Evolutionary conservation across 2,888 invertebrate species (phyloP).

Genomic region (Cerastoderma edule): DNA sequence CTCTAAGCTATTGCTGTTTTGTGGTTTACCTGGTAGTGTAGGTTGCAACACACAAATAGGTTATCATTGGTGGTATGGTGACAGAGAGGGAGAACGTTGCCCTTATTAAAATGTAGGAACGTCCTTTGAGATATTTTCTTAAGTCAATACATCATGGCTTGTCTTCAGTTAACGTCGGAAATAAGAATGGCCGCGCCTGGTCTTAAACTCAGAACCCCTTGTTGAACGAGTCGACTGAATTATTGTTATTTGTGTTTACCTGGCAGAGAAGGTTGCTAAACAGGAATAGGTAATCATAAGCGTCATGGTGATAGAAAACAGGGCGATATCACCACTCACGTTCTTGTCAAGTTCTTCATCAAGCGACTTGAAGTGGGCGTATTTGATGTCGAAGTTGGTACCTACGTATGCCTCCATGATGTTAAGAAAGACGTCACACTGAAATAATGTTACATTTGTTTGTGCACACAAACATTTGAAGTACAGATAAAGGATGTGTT

Average conservation of each 20-base stretch:
- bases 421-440: slow-evolving; percentile 10
- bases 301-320: slow-evolving; percentile 53
- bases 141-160: no score
- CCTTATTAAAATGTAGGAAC: no score
- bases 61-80: slow-evolving; percentile 58
- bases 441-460: not conserved
- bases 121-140: no score
- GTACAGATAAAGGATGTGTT: not conserved
- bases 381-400: slow-evolving; percentile 40
- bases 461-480: not conserved
- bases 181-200: no score
- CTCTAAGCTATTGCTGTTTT: not conserved
- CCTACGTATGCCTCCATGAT: slow-evolving; percentile 16
- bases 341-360: slow-evolving; percentile 54
- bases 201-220: no score
- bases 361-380: slow-evolving; percentile 43
- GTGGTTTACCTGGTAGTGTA: slow-evolving; percentile 29
- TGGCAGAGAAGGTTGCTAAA: no score
- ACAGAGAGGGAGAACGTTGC: no score
- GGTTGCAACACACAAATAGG: slow-evolving; percentile 51
- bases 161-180: no score
- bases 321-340: slow-evolving; percentile 46
- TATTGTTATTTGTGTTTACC: no score
- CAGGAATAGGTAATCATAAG: no score
- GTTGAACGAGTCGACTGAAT: no score